Conservation (phyloP, 2,797 vertebrate species). For the Carduelis carduelis region DNA sequence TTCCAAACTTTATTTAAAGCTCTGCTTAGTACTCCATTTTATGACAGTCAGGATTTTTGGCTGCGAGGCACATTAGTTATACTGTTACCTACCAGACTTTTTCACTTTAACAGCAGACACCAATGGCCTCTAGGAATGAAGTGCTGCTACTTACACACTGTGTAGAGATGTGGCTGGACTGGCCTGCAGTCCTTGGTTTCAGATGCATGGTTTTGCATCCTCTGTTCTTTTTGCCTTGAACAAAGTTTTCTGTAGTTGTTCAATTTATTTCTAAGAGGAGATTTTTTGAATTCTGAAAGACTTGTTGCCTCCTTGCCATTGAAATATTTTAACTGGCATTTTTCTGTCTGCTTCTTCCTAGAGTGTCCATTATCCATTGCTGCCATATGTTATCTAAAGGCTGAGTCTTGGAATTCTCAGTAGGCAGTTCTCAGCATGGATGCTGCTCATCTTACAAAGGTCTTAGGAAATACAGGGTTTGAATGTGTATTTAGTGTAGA, state of each 20-base stretch:
- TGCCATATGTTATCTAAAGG: not conserved
- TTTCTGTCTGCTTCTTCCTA: not conserved
- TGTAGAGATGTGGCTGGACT: not conserved
- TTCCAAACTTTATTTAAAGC: constrained; percentile 67
- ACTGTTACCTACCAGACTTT: not conserved
- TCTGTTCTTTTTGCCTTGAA: not conserved
- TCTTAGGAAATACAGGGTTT: not conserved
- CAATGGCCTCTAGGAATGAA: not conserved
- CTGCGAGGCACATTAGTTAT: not conserved
- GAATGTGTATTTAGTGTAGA: not conserved
- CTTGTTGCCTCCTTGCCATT: not conserved
- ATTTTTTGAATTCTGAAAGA: not conserved
- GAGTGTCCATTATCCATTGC: not conserved
- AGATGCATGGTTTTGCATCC: not conserved
- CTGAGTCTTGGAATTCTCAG: not conserved
- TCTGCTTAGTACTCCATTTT: constrained; percentile 60
- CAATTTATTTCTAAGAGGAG: not conserved
- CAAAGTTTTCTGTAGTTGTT: not conserved
- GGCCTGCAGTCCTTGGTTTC: not conserved
- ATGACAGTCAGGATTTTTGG: not conserved
- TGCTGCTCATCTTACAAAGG: not conserved
- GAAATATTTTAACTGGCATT: not conserved
- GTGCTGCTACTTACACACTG: not conserved
- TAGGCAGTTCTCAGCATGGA: not conserved
- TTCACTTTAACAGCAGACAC: not conserved